These are phyloP conservation scores for Ditylenchus dipsaci DNA, from an alignment of 1,140 invertebrate species.

Conservation along the genomic window DNA sequence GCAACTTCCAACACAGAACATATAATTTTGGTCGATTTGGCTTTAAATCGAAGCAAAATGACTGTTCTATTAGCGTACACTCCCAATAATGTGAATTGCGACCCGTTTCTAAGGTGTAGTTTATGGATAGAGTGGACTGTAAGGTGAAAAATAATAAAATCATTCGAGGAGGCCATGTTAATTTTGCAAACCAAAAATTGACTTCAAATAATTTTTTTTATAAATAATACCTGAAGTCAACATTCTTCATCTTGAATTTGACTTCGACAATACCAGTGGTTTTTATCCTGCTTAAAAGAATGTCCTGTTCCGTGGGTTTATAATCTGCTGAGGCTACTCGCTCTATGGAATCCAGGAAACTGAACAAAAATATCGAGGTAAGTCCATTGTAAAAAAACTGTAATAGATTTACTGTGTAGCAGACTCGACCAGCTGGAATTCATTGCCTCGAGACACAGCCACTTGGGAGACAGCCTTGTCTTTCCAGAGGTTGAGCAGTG, in stretches of 20 bases:
- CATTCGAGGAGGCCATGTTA: too few species aligned
- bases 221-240: slow-evolving; percentile 55
- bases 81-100: too few species aligned
- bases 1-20: too few species aligned
- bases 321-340: slow-evolving; percentile 83
- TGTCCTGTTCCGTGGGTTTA: slow-evolving; percentile 92
- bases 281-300: slow-evolving; percentile 88
- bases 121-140: too few species aligned
- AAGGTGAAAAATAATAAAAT: too few species aligned
- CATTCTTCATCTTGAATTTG: slow-evolving; percentile 69
- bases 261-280: slow-evolving; percentile 85
- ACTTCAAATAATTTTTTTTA: too few species aligned
- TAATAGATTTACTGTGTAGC: slow-evolving; percentile 65
- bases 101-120: too few species aligned
- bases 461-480: slow-evolving; percentile 58
- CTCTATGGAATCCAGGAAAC: slow-evolving; percentile 76
- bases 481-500: slow-evolving; percentile 42
- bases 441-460: slow-evolving; percentile 59
- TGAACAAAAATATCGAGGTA: slow-evolving; percentile 25
- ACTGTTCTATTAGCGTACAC: too few species aligned
- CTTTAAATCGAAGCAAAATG: too few species aligned
- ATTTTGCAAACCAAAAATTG: too few species aligned
- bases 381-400: slow-evolving; percentile 79
- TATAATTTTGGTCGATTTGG: too few species aligned
- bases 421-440: slow-evolving; percentile 62